Percentiles rank a stretch among this genome's conserved stretches.
These are phyloP conservation scores for Polydrusus tereticollis DNA, from an alignment of 2,888 invertebrate genomes.

Conservation along the genomic window DNA sequence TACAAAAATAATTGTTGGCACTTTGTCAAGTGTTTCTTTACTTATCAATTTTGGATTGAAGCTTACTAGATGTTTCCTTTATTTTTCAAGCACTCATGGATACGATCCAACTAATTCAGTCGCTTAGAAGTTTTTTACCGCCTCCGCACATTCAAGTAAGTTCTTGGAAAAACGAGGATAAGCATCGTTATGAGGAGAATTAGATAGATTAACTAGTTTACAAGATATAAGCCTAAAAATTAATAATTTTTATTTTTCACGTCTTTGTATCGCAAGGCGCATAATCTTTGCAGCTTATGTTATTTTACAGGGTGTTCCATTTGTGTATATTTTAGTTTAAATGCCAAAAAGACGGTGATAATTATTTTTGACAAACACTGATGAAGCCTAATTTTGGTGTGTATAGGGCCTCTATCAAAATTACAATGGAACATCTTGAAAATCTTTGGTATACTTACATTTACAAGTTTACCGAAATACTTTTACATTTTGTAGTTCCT, in stretches of 20 bases:
- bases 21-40: not conserved
- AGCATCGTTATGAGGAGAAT: conserved; percentile 70
- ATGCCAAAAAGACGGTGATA: too few species aligned
- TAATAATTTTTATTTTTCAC: not conserved
- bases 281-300: not conserved
- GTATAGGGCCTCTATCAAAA: too few species aligned
- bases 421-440: not conserved
- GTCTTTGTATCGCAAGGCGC: too few species aligned
- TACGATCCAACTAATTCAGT: conserved; percentile 88
- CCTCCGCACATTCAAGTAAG: conserved; percentile 91
- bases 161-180: conserved; percentile 91
- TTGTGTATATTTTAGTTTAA: too few species aligned
- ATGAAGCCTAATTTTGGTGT: not conserved
- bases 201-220: too few species aligned
- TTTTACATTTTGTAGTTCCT: conserved; percentile 34
- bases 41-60: not conserved
- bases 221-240: too few species aligned
- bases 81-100: conserved; percentile 79
- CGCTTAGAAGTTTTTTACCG: conserved; percentile 85
- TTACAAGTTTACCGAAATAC: not conserved
- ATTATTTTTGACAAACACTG: too few species aligned
- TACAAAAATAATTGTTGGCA: not conserved
- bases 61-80: not conserved
- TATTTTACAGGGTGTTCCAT: not conserved
- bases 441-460: not conserved